Conservation (phyloP, 2,888 invertebrate genomes). For the Cheilosia impressa region DNA sequence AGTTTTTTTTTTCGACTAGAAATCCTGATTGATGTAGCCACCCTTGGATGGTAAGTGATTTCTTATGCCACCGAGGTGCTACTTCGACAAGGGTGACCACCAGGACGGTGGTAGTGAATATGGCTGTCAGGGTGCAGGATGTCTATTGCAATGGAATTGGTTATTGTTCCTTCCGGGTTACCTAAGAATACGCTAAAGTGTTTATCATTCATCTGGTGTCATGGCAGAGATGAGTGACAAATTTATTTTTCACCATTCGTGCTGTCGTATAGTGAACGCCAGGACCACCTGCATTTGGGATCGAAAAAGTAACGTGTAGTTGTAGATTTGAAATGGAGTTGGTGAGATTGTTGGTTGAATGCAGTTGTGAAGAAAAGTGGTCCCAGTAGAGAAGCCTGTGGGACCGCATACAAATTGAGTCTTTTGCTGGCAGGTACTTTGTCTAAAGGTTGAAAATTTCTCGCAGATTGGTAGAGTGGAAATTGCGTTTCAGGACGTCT, state of each 20-base stretch:
- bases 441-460: too few species aligned
- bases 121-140: slow-evolving; percentile 31
- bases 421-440: not conserved
- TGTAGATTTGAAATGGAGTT: not conserved
- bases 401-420: slow-evolving; percentile 2
- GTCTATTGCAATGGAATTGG: slow-evolving; percentile 58
- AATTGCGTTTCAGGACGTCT: too few species aligned
- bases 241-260: slow-evolving; percentile 52
- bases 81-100: slow-evolving; percentile 70
- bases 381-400: slow-evolving; percentile 10
- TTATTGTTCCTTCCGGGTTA: slow-evolving; percentile 72
- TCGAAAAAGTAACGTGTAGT: not conserved
- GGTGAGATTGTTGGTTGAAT: not conserved
- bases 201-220: slow-evolving; percentile 64
- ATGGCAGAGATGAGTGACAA: slow-evolving; percentile 50
- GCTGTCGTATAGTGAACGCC: slow-evolving; percentile 49
- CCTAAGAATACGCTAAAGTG: slow-evolving; percentile 29
- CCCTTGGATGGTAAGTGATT: slow-evolving; percentile 50
- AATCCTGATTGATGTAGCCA: slow-evolving; percentile 71
- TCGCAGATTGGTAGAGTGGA: too few species aligned
- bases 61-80: slow-evolving; percentile 68
- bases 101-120: slow-evolving; percentile 20
- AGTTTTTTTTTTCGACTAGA: slow-evolving; percentile 19
- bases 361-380: slow-evolving; percentile 5
- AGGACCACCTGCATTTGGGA: slow-evolving; percentile 61